Conservation (phyloP, 2,113 vertebrate species). For the Poeciliopsis prolifica region DNA sequence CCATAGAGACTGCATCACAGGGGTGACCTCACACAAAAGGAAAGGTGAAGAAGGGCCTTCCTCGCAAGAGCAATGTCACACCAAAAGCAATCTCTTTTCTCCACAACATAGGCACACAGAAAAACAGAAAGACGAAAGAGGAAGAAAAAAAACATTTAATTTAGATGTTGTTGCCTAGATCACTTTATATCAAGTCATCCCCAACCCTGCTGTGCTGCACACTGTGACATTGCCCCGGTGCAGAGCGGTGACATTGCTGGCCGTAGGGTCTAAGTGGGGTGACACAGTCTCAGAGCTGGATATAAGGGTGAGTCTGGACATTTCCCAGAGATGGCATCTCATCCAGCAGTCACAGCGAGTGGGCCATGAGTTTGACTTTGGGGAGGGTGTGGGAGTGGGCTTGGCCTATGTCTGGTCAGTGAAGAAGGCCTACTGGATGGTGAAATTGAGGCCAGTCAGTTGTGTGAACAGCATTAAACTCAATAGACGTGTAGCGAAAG, state of each 20-base stretch:
- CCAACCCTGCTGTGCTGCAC: conserved; percentile 64
- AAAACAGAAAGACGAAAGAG: conserved; percentile 59
- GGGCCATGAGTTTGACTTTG: conserved; percentile 44
- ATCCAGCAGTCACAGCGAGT: conserved; percentile 62
- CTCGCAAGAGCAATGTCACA: conserved; percentile 79
- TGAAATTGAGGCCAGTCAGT: conserved; percentile 68
- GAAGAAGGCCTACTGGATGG: conserved; percentile 56
- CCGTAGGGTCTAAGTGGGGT: conserved; percentile 71
- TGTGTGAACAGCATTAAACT: conserved; percentile 77
- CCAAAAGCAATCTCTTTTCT: conserved; percentile 82
- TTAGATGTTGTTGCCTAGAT: conserved; percentile 79
- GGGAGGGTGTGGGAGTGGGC: conserved; percentile 51
- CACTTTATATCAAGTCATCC: conserved; percentile 81
- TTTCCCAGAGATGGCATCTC: conserved; percentile 69
- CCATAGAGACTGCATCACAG: conserved; percentile 82
- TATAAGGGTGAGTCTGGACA: conserved; percentile 67
- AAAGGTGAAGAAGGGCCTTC: conserved; percentile 81
- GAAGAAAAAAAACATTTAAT: conserved; percentile 74
- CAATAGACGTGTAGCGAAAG: conserved; percentile 62
- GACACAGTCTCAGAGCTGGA: conserved; percentile 63
- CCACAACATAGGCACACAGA: conserved; percentile 77
- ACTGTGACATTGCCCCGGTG: conserved; percentile 73
- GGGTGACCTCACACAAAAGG: conserved; percentile 83
- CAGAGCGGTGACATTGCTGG: conserved; percentile 68
- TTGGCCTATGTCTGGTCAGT: conserved; percentile 48